Evolutionary conservation across 1,140 invertebrate genomes (phyloP).

Genomic region (Procambarus clarkii): DNA sequence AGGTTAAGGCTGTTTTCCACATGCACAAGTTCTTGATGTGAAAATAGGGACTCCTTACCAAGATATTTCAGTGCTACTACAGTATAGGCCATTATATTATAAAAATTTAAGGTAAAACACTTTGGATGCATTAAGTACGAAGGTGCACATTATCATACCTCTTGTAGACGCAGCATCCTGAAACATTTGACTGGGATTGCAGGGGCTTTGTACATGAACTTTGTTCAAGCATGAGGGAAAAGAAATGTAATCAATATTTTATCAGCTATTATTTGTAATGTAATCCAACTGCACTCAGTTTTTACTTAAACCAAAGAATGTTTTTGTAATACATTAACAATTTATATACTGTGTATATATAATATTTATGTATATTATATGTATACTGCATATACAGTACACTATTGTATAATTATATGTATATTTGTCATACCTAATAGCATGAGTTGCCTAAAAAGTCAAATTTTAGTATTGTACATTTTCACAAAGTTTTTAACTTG

Average conservation of each 20-base stretch:
- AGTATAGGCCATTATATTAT: neutral
- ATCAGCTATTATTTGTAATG: neutral
- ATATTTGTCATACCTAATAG: too few relatives aligned
- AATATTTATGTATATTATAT: too few relatives aligned
- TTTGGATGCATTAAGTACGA: conserved; percentile 6
- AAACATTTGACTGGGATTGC: neutral
- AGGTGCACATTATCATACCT: conserved; percentile 23
- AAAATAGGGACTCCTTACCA: conserved; percentile 22
- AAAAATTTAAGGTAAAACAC: neutral
- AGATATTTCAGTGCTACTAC: neutral
- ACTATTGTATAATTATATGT: too few relatives aligned
- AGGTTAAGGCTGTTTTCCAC: conserved; percentile 23
- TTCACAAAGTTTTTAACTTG: too few relatives aligned
- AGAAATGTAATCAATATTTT: neutral
- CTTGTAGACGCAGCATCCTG: conserved; percentile 26
- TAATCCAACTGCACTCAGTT: neutral
- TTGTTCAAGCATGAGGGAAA: neutral
- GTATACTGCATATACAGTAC: too few relatives aligned
- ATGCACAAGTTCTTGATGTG: neutral
- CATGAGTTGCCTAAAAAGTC: too few relatives aligned
- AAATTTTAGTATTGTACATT: too few relatives aligned
- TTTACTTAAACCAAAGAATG: neutral
- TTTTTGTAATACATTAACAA: too few relatives aligned
- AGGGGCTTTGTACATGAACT: conserved; percentile 12
- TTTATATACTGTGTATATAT: too few relatives aligned